Percentiles rank a stretch among this genome's conserved stretches.
Conservation (phyloP, 2,113 vertebrate species). For the human region GRCh38 chr15:71895501-71896000, state of each 20-base stretch:
- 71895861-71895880: background rate
- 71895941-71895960: too few relatives aligned
- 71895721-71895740: background rate
- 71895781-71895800: background rate
- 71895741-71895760: slow-evolving; percentile 10
- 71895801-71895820: slow-evolving; percentile 20
- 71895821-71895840: slow-evolving; percentile 10
- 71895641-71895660: background rate
- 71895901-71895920: background rate
- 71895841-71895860: slow-evolving; percentile 20
- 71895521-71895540: background rate
- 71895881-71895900: background rate
- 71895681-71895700: background rate
- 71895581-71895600: background rate
- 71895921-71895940: too few relatives aligned
- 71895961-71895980: too few relatives aligned
- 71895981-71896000: background rate
- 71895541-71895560: background rate
- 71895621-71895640: background rate
- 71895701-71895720: background rate
- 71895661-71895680: background rate
- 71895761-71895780: background rate
- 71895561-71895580: background rate
- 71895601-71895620: background rate
- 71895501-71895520: background rate